Percentiles rank a stretch among this genome's conserved stretches.
phyloP scores from a whole-genome alignment of 2,888 invertebrate genomes.

The Nemoura dubitans region DNA sequence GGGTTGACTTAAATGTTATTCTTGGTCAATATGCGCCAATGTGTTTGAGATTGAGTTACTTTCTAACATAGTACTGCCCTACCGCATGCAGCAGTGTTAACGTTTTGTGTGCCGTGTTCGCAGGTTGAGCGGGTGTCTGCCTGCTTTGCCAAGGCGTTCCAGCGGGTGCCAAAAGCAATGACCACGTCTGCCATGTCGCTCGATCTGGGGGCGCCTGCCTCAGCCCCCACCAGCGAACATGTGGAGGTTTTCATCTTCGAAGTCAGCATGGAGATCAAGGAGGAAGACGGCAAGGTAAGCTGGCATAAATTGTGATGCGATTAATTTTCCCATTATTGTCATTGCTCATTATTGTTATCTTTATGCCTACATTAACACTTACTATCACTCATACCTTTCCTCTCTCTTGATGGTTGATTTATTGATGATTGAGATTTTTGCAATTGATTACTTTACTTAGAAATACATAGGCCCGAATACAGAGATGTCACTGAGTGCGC shows the following conservation, averaged over 20 bases:
- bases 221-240: conserved; percentile 48
- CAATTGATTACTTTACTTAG: no score
- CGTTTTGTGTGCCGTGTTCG: no score
- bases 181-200: conserved; percentile 76
- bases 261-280: conserved; percentile 92
- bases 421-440: no score
- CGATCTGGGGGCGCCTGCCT: conserved; percentile 58
- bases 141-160: conserved; percentile 95
- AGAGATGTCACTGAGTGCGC: no score
- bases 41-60: no score
- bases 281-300: conserved; percentile 84
- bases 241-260: conserved; percentile 68
- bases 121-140: conserved; percentile 66
- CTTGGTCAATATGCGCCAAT: no score
- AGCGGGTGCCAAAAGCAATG: conserved; percentile 84
- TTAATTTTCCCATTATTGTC: background rate
- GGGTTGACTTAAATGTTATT: no score
- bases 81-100: background rate
- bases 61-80: no score
- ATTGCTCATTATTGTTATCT: background rate
- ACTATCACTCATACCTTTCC: no score
- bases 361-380: no score
- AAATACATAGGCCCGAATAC: no score
- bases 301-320: conserved; percentile 44
- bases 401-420: no score